Evolutionary conservation across 2,797 vertebrate species (phyloP).

Genomic region (Nyctalus aviator): DNA sequence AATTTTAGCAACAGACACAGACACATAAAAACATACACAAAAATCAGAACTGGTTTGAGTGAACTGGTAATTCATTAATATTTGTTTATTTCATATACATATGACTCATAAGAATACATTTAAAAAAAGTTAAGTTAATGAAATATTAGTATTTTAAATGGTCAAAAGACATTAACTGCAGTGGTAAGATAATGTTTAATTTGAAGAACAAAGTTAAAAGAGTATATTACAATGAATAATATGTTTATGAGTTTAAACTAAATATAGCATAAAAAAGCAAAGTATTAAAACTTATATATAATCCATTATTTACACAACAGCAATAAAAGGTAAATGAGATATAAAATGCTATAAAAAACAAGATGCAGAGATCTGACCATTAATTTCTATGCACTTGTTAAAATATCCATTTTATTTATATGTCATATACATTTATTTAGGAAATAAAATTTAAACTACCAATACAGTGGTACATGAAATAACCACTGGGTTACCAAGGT

Average conservation of each 20-base stretch:
- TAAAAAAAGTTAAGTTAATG: conserved; percentile 35
- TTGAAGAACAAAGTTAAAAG: neutral
- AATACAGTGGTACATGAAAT: conserved; percentile 43
- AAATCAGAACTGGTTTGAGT: conserved; percentile 57
- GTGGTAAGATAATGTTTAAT: neutral
- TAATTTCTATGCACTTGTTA: conserved; percentile 59
- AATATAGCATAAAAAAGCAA: conserved; percentile 59
- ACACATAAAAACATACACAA: conserved; percentile 74
- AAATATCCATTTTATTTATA: conserved; percentile 58
- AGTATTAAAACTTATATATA: conserved; percentile 49
- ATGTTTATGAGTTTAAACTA: conserved; percentile 51
- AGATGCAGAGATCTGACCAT: conserved; percentile 75
- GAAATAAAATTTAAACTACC: conserved; percentile 43
- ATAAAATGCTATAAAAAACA: conserved; percentile 38
- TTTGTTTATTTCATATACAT: conserved; percentile 62
- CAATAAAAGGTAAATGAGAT: conserved; percentile 42
- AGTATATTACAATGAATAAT: conserved; percentile 51
- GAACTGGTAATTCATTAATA: conserved; percentile 60
- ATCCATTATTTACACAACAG: conserved; percentile 47
- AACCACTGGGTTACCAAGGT: neutral
- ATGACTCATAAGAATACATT: neutral
- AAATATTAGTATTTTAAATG: conserved; percentile 1
- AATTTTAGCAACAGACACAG: conserved; percentile 80
- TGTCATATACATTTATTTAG: conserved; percentile 11
- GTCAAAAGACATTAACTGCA: conserved; percentile 41